A percentile compares a stretch with the other conserved stretches of the same genome.
phyloP scores from a whole-genome alignment of 1,140 invertebrate genomes.

The Pantala flavescens region DNA sequence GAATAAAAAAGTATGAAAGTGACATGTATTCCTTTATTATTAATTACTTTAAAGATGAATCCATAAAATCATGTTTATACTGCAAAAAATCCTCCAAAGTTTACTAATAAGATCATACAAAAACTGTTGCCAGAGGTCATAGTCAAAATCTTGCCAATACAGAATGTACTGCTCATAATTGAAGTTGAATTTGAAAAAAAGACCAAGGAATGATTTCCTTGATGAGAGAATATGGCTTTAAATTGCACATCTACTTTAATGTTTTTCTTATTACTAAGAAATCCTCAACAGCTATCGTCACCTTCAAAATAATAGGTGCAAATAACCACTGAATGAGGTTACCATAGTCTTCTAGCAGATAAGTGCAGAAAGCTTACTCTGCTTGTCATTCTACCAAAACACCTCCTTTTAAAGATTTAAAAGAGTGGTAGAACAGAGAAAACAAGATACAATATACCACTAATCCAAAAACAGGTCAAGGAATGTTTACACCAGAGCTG shows the following conservation, averaged over 20 bases:
- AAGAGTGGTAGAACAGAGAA: background rate
- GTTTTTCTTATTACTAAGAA: background rate
- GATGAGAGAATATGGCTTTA: background rate
- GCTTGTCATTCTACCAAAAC: background rate
- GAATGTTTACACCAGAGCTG: background rate
- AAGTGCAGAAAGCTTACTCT: slow-evolving; percentile 1
- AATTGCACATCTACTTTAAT: background rate
- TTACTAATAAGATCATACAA: background rate
- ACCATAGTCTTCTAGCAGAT: background rate
- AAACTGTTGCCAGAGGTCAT: slow-evolving; percentile 4
- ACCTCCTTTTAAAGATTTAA: background rate
- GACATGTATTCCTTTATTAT: slow-evolving; percentile 6
- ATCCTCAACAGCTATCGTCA: background rate
- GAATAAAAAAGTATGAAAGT: slow-evolving; percentile 8
- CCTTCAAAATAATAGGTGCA: slow-evolving; percentile 6
- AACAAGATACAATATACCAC: background rate
- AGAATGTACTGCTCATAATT: background rate
- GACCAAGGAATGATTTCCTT: background rate
- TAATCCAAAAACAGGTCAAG: background rate
- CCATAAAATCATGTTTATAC: slow-evolving; percentile 3
- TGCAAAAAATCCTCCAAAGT: slow-evolving; percentile 1
- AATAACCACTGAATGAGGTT: background rate
- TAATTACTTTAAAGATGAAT: slow-evolving; percentile 1
- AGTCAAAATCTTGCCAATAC: background rate
- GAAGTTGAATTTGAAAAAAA: background rate